Percentiles rank a stretch among this genome's conserved stretches.
Evolutionary conservation across 1,140 invertebrate genomes (phyloP).

Genomic region (Macrotrachela quadricornifera): DNA sequence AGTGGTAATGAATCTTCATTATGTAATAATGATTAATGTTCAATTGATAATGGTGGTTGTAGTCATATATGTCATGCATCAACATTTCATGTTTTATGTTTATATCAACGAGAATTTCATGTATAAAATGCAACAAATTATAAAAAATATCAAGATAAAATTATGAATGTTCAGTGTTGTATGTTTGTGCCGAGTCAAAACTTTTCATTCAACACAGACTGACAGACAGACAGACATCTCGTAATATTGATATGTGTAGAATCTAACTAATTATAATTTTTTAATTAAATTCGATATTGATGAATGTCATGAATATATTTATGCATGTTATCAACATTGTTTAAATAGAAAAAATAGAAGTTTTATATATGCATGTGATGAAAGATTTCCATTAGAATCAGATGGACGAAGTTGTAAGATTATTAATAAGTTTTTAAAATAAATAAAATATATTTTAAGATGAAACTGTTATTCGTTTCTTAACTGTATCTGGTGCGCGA

Average conservation of each 20-base stretch:
- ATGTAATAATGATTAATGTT: conserved; percentile 17
- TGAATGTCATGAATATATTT: conserved; percentile 66
- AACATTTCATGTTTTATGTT: conserved; percentile 61
- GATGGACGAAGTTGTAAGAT: conserved; percentile 43
- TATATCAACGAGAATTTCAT: conserved; percentile 49
- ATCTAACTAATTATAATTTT: too few species aligned
- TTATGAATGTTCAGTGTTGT: too few species aligned
- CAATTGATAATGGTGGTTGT: conserved; percentile 38
- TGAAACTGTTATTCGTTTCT: too few species aligned
- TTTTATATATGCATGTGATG: conserved; percentile 83
- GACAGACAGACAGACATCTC: too few species aligned
- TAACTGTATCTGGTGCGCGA: too few species aligned
- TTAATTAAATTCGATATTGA: too few species aligned
- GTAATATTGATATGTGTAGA: too few species aligned
- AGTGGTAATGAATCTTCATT: conserved; percentile 58
- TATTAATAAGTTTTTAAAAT: neutral
- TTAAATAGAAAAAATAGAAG: conserved; percentile 80
- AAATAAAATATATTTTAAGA: too few species aligned
- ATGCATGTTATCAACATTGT: conserved; percentile 81
- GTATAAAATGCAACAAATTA: neutral
- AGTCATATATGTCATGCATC: conserved; percentile 69
- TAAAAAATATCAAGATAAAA: conserved; percentile 17
- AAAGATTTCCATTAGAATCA: conserved; percentile 57
- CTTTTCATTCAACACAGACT: too few species aligned
- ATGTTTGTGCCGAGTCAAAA: too few species aligned